Base-by-base conservation (phyloP, 2,888 invertebrate species). In the Sarcophaga carnaria region DNA sequence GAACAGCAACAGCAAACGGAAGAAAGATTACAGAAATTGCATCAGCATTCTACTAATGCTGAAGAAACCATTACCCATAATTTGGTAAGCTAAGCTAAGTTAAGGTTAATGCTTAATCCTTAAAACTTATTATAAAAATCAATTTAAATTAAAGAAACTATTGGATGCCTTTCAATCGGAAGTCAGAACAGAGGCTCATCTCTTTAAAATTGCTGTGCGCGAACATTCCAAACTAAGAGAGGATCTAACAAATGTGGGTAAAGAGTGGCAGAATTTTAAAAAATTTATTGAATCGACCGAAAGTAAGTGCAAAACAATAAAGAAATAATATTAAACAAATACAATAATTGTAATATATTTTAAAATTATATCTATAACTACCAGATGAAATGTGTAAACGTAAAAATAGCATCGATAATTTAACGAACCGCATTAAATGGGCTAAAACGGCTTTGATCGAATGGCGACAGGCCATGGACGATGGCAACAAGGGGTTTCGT, bases 381-480 rank as follows among this genome's bases (percentile, higher is more conserved):
- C 12, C 90, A 94, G 95, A 88, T 25, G 95, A 94, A 81, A 94
- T 96, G 54, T 92, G 93, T 0, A 95, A 94, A 63, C 92, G 95
- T 3, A 93, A 95, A 45, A 94, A 94, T 66, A 96, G 95, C 92
- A 95, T 97, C 54, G 96, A 96, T 86, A 92, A 93, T 12, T 91
- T 96, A 14, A 96, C 96, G 89, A 94, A 94, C 45, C 95, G 95
- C 88, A 95, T 97, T 2, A 95, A 96, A 83, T 96, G 96, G 92
- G 96, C 92, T 5, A 93, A 93, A 87, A 89, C 90, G 2, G 96
- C 96, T 0, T 91, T 97, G 77, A 94, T 95, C 69, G 96, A 96
- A 75, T 97, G 96, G 96, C 95, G 96, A 45, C 96, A 96, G 66
- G 95, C 96, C 0, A 94, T 97, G 82, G 95, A 95, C 88, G 94